Conservation (phyloP, 2,797 vertebrate species). For the Odontamblyopus lacepedii region DNA sequence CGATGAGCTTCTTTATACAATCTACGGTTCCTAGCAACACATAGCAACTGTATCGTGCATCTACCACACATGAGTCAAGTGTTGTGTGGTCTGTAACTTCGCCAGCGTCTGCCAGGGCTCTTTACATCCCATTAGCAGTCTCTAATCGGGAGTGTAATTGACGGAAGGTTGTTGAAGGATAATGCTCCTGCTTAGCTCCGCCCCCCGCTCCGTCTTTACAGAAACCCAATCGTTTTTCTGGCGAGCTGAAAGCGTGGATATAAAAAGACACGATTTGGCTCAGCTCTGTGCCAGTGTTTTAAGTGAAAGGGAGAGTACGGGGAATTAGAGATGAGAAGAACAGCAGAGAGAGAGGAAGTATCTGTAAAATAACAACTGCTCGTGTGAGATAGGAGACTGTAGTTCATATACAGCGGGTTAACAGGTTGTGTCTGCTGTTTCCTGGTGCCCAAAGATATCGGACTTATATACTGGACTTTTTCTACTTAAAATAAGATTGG, state of each 20-base stretch:
- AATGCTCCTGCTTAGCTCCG: conserved; percentile 63
- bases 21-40: too few relatives aligned
- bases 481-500: neutral
- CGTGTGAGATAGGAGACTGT: conserved; percentile 32
- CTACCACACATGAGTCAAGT: neutral
- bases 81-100: neutral
- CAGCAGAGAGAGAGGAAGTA: neutral
- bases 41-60: too few relatives aligned
- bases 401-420: neutral
- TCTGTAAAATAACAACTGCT: conserved; percentile 15
- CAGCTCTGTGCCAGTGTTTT: conserved; percentile 49
- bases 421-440: neutral
- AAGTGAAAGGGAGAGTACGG: conserved; percentile 25
- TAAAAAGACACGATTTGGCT: conserved; percentile 60
- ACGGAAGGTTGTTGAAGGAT: conserved; percentile 79
- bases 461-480: too few relatives aligned
- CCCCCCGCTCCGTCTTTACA: conserved; percentile 50
- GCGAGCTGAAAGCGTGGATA: conserved; percentile 62
- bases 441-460: neutral
- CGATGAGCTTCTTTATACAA: too few relatives aligned
- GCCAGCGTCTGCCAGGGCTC: conserved; percentile 34
- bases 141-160: conserved; percentile 64
- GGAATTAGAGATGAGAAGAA: conserved; percentile 47
- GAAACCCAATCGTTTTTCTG: conserved; percentile 56
- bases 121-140: conserved; percentile 62